Percentiles rank a stretch among this genome's conserved stretches.
Evolutionary conservation across 2,113 vertebrate species (phyloP).

Genomic region (Deroptyus accipitrinus): DNA sequence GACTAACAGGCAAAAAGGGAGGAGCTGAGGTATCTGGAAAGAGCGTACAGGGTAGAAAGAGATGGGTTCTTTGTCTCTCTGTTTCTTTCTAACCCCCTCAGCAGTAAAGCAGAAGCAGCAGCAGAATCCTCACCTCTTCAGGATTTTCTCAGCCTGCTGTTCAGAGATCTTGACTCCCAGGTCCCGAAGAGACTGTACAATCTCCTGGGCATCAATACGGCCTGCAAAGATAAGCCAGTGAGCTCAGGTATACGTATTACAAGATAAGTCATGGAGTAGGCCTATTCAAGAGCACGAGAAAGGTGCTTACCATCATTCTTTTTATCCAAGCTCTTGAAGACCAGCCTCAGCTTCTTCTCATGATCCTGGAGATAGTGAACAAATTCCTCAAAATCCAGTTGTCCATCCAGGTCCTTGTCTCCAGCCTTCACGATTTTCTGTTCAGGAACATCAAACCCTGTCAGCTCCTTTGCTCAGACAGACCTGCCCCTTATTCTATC

Average conservation of each 20-base stretch:
- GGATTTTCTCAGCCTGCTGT: slow-evolving; percentile 94
- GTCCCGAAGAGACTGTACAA: slow-evolving; percentile 93
- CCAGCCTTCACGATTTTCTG: slow-evolving; percentile 97
- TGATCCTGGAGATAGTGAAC: slow-evolving; percentile 96
- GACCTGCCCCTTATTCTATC: background rate
- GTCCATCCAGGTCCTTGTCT: slow-evolving; percentile 93
- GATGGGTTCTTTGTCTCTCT: background rate
- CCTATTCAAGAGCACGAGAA: background rate
- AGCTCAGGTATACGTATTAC: background rate
- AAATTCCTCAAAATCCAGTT: slow-evolving; percentile 95
- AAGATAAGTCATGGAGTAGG: rapidly evolving
- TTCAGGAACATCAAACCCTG: background rate
- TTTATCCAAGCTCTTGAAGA: slow-evolving; percentile 95
- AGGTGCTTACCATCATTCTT: slow-evolving; percentile 88
- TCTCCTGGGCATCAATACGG: slow-evolving; percentile 91
- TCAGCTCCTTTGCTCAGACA: background rate
- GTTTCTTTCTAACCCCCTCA: background rate
- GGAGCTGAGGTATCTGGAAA: background rate
- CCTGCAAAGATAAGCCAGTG: slow-evolving; percentile 69
- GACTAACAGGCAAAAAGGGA: background rate
- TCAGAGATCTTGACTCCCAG: slow-evolving; percentile 94
- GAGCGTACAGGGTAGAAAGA: background rate
- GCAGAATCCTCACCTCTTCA: slow-evolving; percentile 82
- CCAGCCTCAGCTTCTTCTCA: slow-evolving; percentile 93
- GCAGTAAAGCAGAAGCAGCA: background rate